Evolutionary conservation across 2,113 vertebrate species (phyloP).

Genomic region (Callocephalon fimbriatum): DNA sequence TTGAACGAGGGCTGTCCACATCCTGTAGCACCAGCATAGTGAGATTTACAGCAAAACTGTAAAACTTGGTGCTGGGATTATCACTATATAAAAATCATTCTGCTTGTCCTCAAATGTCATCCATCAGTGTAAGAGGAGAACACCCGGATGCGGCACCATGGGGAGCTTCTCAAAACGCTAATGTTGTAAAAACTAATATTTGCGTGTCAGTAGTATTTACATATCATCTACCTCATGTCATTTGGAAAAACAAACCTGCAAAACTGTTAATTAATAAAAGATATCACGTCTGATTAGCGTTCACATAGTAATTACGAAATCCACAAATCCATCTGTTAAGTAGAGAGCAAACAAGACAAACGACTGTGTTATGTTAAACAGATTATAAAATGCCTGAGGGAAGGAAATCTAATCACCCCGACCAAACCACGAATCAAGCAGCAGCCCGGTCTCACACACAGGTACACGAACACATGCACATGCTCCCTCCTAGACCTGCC

Average conservation of each 20-base stretch:
- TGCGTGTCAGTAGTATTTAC: constrained; percentile 36
- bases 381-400: constrained; percentile 87
- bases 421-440: constrained; percentile 78
- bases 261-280: constrained; percentile 79
- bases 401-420: constrained; percentile 78
- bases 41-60: neutral
- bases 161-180: neutral
- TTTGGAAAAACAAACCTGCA: constrained; percentile 68
- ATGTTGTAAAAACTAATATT: constrained; percentile 41
- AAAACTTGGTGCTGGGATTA: neutral
- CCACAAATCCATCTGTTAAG: constrained; percentile 79
- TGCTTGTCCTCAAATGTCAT: neutral
- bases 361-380: constrained; percentile 84
- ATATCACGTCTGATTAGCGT: constrained; percentile 78
- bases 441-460: constrained; percentile 61
- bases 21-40: neutral
- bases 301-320: constrained; percentile 74
- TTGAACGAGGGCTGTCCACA: neutral
- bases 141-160: neutral
- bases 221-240: neutral
- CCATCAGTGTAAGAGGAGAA: neutral
- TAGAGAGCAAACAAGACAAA: constrained; percentile 88
- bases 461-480: neutral
- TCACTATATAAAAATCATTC: neutral
- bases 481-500: neutral